phyloP scores from a whole-genome alignment of 2,113 vertebrate genomes.

The Pterocles orientalis region DNA sequence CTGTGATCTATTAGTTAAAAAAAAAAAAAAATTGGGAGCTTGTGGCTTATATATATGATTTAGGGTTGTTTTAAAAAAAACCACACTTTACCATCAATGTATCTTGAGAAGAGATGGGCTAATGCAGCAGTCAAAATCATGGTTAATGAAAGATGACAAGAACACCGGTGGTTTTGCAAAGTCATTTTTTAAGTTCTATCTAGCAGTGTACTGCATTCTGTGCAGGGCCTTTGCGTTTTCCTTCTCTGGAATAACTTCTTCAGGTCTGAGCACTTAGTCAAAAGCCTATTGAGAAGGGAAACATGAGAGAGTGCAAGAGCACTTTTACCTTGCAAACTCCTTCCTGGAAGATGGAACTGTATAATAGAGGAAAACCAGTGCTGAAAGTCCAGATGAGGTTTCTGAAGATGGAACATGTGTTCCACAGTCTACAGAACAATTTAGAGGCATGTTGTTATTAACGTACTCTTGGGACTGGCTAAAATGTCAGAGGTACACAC shows the following conservation, averaged over 20 bases:
- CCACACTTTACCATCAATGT: background rate
- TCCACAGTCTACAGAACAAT: background rate
- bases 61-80: background rate
- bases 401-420: background rate
- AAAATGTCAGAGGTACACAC: background rate
- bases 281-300: background rate
- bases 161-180: background rate
- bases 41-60: background rate
- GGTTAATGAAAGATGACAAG: background rate
- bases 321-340: accelerated
- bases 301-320: background rate
- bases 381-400: background rate
- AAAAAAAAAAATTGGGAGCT: background rate
- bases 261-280: background rate
- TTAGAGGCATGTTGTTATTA: background rate
- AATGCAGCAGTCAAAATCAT: background rate
- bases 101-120: background rate
- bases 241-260: background rate
- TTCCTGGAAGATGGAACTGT: background rate
- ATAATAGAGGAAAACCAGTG: background rate
- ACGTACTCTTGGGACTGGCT: background rate
- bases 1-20: background rate
- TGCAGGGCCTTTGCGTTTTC: background rate
- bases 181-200: background rate
- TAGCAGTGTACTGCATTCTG: background rate